phyloP scores from a whole-genome alignment of 2,797 vertebrate genomes.

The Cygnus olor region DNA sequence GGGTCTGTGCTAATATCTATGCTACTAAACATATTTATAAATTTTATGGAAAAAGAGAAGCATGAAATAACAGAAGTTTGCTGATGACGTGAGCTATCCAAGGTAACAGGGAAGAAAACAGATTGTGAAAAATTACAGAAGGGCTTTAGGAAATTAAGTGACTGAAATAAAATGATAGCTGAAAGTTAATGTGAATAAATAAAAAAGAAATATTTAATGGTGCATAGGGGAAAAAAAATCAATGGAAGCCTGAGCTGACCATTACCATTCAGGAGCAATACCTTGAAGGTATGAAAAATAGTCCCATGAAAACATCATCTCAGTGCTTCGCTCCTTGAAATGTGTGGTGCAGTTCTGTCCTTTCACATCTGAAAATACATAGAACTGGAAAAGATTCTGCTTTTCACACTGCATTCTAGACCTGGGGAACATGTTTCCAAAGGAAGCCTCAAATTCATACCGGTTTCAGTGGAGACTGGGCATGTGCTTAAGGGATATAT shows the following conservation, averaged over 20 bases:
- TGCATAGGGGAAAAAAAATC: neutral
- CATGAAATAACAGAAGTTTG: neutral
- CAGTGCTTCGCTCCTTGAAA: neutral
- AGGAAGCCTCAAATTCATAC: neutral
- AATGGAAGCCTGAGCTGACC: neutral
- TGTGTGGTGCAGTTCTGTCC: neutral
- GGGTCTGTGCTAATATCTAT: neutral
- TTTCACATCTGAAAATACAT: neutral
- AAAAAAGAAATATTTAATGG: neutral
- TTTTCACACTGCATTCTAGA: neutral
- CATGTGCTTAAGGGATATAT: neutral
- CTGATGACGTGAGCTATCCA: neutral
- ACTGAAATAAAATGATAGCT: neutral
- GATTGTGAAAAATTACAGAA: neutral
- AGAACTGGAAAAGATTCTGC: neutral
- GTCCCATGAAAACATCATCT: neutral
- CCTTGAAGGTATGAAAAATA: neutral
- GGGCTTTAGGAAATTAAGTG: neutral
- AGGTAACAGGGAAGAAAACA: neutral
- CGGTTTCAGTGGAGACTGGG: neutral
- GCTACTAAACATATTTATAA: neutral
- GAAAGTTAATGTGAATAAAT: neutral
- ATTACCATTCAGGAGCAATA: neutral
- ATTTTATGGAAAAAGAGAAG: neutral
- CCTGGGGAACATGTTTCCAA: neutral